Evolutionary conservation across 1,140 invertebrate genomes (phyloP).

Genomic region (Bradysia coprophila): DNA sequence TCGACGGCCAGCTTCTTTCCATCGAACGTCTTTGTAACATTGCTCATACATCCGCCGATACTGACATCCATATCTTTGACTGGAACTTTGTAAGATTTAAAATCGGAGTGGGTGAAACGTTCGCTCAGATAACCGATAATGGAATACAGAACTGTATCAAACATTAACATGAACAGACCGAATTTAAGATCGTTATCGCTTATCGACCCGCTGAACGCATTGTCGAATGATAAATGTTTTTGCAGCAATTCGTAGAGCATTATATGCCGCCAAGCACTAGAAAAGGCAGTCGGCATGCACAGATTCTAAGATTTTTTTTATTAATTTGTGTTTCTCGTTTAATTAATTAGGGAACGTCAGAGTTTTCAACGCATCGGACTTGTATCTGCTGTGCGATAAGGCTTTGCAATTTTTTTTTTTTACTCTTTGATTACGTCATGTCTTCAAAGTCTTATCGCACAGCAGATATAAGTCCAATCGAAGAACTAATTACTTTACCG

Average conservation of each 20-base stretch:
- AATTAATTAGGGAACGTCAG: too few species aligned
- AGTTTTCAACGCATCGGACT: too few species aligned
- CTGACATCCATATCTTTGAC: conserved; percentile 17
- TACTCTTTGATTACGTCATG: too few species aligned
- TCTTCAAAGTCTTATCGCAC: too few species aligned
- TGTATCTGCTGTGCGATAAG: too few species aligned
- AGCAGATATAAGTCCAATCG: too few species aligned
- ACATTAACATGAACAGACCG: conserved; percentile 23
- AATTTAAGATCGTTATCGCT: conserved; percentile 12
- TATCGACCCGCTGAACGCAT: conserved; percentile 22
- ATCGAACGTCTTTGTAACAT: conserved; percentile 27
- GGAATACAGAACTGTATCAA: conserved; percentile 27
- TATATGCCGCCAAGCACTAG: conserved; percentile 36
- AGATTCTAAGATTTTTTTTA: conserved; percentile 10
- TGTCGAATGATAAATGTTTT: conserved; percentile 16
- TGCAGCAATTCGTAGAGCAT: conserved; percentile 37
- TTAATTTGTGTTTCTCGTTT: neutral
- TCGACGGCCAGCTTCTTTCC: conserved; percentile 34
- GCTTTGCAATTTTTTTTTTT: too few species aligned
- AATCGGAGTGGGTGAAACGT: conserved; percentile 11
- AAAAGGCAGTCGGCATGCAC: conserved; percentile 34
- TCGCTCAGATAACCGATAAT: conserved; percentile 22
- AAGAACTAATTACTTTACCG: too few species aligned
- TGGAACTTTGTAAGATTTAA: conserved; percentile 14
- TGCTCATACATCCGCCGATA: conserved; percentile 28